These are phyloP conservation scores for Thunnus maccoyii DNA, from an alignment of 2,113 vertebrate genomes.

Conservation along the genomic window DNA sequence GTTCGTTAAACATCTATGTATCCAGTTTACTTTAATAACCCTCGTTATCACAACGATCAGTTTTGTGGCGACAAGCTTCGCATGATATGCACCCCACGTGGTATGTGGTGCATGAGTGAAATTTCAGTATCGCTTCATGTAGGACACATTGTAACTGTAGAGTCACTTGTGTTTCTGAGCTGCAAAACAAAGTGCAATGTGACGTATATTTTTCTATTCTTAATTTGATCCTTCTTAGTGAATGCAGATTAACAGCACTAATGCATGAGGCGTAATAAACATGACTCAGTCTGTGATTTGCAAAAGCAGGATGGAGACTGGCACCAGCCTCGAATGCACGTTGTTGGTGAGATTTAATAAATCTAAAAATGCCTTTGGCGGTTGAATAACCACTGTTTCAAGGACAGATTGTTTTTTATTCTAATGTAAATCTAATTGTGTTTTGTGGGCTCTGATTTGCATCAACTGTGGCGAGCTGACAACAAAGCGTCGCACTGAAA, in stretches of 20 bases:
- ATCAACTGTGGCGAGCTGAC: neutral
- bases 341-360: constrained; percentile 11
- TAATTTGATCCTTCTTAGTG: constrained; percentile 12
- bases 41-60: neutral
- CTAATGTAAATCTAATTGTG: neutral
- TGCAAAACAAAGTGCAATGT: constrained; percentile 19
- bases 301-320: neutral
- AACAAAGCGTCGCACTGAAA: neutral
- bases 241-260: constrained; percentile 24
- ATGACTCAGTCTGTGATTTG: constrained; percentile 25
- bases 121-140: neutral
- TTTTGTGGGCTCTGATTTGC: constrained; percentile 7
- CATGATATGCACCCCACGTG: neutral
- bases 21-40: neutral
- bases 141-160: neutral
- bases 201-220: neutral
- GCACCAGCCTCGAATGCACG: neutral
- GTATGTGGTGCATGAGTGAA: neutral
- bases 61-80: constrained; percentile 3
- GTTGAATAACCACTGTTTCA: neutral
- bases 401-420: neutral
- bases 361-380: neutral
- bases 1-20: neutral
- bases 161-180: neutral
- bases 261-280: constrained; percentile 6